Percentiles rank a stretch among this genome's conserved stretches.
These are phyloP conservation scores for Stylophora pistillata DNA, from an alignment of 64 coral and sea anemone genomes.

Conservation along the genomic window DNA sequence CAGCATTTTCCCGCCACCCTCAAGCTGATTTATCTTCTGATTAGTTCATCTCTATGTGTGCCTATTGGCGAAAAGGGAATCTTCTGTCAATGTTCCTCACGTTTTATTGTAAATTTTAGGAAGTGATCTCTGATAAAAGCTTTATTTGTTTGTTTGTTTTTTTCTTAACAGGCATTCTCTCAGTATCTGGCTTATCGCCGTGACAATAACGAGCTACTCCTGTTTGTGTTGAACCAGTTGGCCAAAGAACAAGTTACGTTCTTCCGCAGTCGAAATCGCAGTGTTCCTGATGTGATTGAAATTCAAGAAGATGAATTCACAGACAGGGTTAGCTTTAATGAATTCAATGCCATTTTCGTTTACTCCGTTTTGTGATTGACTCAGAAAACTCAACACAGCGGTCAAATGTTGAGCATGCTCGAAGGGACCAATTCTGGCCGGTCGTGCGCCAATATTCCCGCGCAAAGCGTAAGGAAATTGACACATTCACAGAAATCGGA, in stretches of 20 bases:
- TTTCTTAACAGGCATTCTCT: constrained; percentile 81
- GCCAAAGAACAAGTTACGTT: constrained; percentile 89
- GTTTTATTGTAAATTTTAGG: neutral
- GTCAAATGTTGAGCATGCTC: too few species aligned
- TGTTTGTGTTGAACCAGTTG: constrained; percentile 92
- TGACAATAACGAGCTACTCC: constrained; percentile 93
- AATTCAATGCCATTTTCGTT: neutral
- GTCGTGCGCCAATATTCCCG: too few species aligned
- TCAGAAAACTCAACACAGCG: neutral
- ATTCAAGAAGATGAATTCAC: constrained; percentile 92
- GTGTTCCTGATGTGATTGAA: constrained; percentile 89
- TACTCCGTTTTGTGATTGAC: too few species aligned
- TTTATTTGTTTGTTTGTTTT: constrained; percentile 21
- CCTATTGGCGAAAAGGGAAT: too few species aligned
- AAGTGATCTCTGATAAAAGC: neutral
- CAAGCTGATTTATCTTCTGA: too few species aligned
- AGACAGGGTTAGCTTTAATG: constrained; percentile 67
- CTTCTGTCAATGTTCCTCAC: neutral
- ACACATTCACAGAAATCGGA: neutral
- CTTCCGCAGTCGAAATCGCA: constrained; percentile 78
- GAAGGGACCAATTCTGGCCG: too few species aligned
- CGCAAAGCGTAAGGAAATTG: neutral
- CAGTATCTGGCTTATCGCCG: constrained; percentile 92
- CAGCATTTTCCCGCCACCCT: too few species aligned
- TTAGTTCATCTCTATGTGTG: too few species aligned